A percentile compares a stretch with the other conserved stretches of the same genome.
These are phyloP conservation scores for Tinamus guttatus DNA, from an alignment of 2,113 vertebrate species.

Conservation along the genomic window DNA sequence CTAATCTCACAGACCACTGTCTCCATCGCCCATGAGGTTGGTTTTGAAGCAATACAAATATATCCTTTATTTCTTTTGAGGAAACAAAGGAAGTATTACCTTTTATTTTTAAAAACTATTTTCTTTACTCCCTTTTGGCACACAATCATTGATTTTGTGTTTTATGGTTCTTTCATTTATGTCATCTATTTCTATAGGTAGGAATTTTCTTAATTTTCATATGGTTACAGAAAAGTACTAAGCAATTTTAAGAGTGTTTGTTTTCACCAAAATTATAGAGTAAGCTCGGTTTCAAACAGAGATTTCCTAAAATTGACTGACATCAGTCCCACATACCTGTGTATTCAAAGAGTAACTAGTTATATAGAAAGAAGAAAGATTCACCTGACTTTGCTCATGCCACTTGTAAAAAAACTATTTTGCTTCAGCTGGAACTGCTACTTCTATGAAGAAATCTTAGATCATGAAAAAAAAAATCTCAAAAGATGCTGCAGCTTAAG, in stretches of 20 bases:
- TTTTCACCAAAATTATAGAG: not conserved
- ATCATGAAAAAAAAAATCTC: not conserved
- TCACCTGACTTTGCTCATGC: not conserved
- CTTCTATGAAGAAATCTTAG: not conserved
- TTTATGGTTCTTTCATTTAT: not conserved
- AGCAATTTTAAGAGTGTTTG: not conserved
- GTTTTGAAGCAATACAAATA: not conserved
- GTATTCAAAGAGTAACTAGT: not conserved
- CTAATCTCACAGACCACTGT: not conserved
- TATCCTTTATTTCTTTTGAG: not conserved
- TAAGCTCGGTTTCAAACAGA: not conserved
- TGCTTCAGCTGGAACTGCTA: not conserved
- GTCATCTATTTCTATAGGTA: not conserved
- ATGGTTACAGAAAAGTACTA: not conserved
- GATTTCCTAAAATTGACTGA: not conserved
- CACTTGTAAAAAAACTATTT: not conserved
- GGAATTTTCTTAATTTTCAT: not conserved
- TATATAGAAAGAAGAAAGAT: not conserved
- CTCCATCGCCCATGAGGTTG: not conserved
- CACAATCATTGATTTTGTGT: not conserved
- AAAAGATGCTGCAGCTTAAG: constrained; percentile 5
- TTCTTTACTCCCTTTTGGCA: not conserved
- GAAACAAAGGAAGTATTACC: not conserved
- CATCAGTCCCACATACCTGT: not conserved
- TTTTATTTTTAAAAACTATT: not conserved